Percentiles rank a stretch among this genome's conserved stretches.
phyloP scores from a whole-genome alignment of 2,113 vertebrate genomes.

The Todiramphus chloris region DNA sequence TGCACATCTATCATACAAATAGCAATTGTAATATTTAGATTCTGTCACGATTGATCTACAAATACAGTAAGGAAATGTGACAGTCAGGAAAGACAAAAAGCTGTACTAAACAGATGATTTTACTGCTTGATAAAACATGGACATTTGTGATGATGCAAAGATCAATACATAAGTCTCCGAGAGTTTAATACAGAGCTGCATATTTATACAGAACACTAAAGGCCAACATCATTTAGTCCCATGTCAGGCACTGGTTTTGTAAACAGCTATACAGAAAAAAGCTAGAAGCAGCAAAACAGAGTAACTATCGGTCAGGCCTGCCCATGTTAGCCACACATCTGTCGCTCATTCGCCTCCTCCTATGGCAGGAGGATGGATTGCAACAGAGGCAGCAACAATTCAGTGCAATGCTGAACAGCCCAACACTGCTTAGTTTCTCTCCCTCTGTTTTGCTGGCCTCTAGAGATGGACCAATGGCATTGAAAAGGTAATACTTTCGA shows the following conservation, averaged over 20 bases:
- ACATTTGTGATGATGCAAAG: no score
- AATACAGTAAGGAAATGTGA: not conserved
- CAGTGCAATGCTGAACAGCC: not conserved
- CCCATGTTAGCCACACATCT: not conserved
- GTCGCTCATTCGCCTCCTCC: fast-evolving
- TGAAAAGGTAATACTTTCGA: not conserved
- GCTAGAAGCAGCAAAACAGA: not conserved
- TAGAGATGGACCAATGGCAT: not conserved
- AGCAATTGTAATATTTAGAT: not conserved
- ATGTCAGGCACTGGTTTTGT: not conserved
- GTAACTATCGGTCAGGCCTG: not conserved
- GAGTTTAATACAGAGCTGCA: not conserved
- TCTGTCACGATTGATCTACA: not conserved
- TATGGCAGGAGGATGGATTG: not conserved
- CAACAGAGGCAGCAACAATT: not conserved
- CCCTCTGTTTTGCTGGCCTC: no score
- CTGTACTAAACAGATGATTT: not conserved
- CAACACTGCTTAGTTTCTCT: fast-evolving
- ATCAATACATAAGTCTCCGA: not conserved
- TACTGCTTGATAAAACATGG: not conserved
- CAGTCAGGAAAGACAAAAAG: not conserved
- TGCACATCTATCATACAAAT: not conserved
- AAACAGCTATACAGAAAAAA: not conserved
- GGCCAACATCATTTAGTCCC: not conserved
- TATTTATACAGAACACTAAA: not conserved